Base-by-base conservation (phyloP, 1,140 invertebrate genomes). In the Conus betulinus region DNA sequence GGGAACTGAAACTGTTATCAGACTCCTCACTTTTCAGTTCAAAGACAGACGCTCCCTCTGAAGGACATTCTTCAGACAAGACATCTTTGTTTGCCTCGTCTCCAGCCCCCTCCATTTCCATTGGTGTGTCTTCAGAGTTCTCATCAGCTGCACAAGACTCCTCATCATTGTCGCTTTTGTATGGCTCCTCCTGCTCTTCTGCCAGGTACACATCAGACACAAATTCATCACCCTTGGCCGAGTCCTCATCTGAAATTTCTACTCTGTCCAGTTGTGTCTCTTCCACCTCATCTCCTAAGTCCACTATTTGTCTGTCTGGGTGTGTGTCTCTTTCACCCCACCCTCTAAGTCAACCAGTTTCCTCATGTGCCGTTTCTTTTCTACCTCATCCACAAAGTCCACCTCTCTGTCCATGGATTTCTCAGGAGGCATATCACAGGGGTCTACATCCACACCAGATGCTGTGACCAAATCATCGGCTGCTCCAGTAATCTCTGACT, bases 21-120 rank as follows among this genome's bases (percentile, higher is more conserved):
- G 85, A 87, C 52, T 87, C 85, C 52, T 87, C 85, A 79, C 71
- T 87, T 57, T 87, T 71, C 17, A 87, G 17, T 53, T 74, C 27
- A 51, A n/a, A 53, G 23, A 27, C 85, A 27, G n/a, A 78, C 4
- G 85, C 76, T 27, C 39, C 15, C 17, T 78, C 85, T n/a, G 67
- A 87, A 11, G 55, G 74, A 7, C 71, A 78, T n/a, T 71, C 27
- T 23, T 25, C 81, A 5, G 60, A 53, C 3, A 57, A 10, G 76
- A 8, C 63, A 17, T 88, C 60, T 17, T 81, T n/a, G 39, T 51
- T 25, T 4, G 52, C 20, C 51, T 87, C 87, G 13, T 7, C 55
- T 25, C 20, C n/a, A 3, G 17, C 27, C 11, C 52, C 15, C 63
- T 13, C 25, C 15, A 5, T 63, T 53, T 25, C 82, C 39, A 57